Conservation (phyloP, 1,140 invertebrate species). For the Diprion similis region DNA sequence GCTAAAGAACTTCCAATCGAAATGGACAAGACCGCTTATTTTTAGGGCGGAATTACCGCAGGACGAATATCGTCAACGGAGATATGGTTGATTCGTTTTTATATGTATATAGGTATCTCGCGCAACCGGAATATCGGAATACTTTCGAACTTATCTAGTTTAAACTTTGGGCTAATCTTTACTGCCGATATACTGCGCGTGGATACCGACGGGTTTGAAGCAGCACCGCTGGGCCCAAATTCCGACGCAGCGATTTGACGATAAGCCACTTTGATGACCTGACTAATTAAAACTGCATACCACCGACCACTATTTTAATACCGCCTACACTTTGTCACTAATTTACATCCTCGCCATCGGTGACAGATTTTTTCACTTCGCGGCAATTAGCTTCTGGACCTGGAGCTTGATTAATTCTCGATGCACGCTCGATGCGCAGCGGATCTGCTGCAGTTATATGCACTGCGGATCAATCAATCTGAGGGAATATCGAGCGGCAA, state of each 20-base stretch:
- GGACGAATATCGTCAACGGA: too few species aligned
- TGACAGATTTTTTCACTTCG: neutral
- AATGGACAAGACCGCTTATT: too few species aligned
- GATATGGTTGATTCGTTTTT: too few species aligned
- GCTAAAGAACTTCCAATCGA: too few species aligned
- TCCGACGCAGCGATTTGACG: neutral
- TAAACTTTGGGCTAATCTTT: neutral
- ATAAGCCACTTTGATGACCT: neutral
- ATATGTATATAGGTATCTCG: too few species aligned
- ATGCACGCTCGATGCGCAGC: neutral
- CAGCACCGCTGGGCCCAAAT: neutral
- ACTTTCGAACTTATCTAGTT: neutral
- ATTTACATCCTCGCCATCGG: neutral
- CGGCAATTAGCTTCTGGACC: neutral
- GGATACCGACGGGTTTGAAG: neutral
- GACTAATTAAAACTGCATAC: conserved; percentile 15
- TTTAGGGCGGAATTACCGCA: too few species aligned
- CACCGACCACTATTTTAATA: neutral
- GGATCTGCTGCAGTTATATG: neutral
- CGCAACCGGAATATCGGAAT: neutral
- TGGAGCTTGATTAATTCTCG: too few species aligned
- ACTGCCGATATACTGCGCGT: neutral
- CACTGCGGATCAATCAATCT: neutral
- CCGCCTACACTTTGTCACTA: too few species aligned
- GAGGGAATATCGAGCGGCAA: neutral